Conservation (phyloP, 2,888 invertebrate species). For the Steinernema carpocapsae region DNA sequence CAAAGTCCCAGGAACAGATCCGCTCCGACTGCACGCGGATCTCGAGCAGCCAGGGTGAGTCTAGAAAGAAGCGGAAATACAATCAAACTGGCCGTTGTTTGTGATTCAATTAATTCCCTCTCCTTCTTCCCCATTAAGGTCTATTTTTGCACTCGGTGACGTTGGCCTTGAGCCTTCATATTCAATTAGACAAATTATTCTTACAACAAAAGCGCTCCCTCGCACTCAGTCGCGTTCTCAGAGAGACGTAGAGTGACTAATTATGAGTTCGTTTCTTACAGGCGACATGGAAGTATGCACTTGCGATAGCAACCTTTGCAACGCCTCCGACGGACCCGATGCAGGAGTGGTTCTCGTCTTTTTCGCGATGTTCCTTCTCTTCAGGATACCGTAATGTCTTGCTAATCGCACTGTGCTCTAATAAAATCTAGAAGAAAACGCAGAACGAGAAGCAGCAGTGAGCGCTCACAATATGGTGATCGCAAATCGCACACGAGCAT, state of each 20-base stretch:
- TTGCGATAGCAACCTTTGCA: slow-evolving; percentile 66
- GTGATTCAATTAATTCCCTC: slow-evolving; percentile 22
- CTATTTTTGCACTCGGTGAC: not conserved
- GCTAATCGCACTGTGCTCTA: not conserved
- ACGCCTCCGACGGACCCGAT: slow-evolving; percentile 37
- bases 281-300: slow-evolving; percentile 67
- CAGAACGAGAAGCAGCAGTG: no score
- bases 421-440: no score
- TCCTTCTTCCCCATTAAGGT: slow-evolving; percentile 1
- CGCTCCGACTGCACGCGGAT: slow-evolving; percentile 65
- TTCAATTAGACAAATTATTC: slow-evolving; percentile 4
- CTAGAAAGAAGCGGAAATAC: not conserved
- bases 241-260: slow-evolving; percentile 6
- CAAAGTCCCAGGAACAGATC: slow-evolving; percentile 61
- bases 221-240: not conserved
- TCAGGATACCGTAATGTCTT: not conserved
- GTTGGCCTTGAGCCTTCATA: slow-evolving; percentile 17
- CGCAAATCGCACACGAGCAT: no score
- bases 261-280: slow-evolving; percentile 40
- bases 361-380: not conserved
- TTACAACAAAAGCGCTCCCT: not conserved
- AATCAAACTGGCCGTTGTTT: not conserved
- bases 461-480: no score
- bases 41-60: slow-evolving; percentile 60
- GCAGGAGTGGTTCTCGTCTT: not conserved